Conservation (phyloP, 2,113 vertebrate genomes). For the Melanotaenia duboulayi region DNA sequence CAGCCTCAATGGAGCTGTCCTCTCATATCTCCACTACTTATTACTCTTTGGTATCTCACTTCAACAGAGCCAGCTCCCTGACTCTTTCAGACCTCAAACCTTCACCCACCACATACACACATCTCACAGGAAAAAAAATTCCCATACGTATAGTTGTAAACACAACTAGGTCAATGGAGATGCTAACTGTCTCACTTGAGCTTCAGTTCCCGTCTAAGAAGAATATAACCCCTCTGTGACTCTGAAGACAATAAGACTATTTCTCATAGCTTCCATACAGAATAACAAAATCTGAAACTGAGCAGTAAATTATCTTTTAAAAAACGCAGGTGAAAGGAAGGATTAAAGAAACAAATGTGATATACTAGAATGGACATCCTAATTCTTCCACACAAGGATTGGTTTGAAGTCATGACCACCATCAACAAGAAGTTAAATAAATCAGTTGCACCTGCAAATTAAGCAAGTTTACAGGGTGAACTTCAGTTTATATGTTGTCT, state of each 20-base stretch:
- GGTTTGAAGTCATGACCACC: constrained; percentile 9
- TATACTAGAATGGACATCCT: not conserved
- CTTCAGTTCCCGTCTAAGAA: constrained; percentile 39
- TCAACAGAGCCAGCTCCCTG: constrained; percentile 58
- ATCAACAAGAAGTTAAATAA: constrained; percentile 13
- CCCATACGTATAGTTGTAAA: not conserved
- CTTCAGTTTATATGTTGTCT: not conserved
- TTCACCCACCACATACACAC: constrained; percentile 51
- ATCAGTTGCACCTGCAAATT: constrained; percentile 14
- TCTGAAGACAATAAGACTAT: constrained; percentile 37
- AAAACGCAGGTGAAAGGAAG: constrained; percentile 11
- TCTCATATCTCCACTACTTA: constrained; percentile 54
- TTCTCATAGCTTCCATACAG: constrained; percentile 18
- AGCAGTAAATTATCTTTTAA: constrained; percentile 26
- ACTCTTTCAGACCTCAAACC: constrained; percentile 56
- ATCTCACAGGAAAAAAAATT: constrained; percentile 27
- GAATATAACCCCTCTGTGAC: constrained; percentile 42
- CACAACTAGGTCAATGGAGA: constrained; percentile 41
- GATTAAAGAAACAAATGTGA: constrained; percentile 29
- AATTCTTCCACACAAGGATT: constrained; percentile 12
- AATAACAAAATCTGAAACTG: constrained; percentile 30
- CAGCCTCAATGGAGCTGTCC: constrained; percentile 66
- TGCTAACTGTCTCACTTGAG: constrained; percentile 44
- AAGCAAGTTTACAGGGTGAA: constrained; percentile 2
- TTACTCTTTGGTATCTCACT: constrained; percentile 69